Evolutionary conservation across 2,113 vertebrate genomes (phyloP).

Genomic region (Sinosuthora webbiana): DNA sequence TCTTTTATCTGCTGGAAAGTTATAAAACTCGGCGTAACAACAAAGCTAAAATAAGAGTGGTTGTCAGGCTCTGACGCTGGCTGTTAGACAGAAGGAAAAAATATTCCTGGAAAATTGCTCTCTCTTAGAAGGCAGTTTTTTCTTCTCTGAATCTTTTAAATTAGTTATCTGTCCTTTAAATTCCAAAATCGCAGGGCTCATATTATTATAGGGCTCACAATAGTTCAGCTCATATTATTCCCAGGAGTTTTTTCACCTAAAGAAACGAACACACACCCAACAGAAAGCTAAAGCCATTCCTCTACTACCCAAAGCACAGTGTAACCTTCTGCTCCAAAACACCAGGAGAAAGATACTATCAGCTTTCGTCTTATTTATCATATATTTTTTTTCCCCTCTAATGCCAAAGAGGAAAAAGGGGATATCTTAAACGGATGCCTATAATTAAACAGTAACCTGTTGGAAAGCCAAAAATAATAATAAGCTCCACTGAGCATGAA

Average conservation of each 20-base stretch:
- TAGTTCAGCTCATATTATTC: not conserved
- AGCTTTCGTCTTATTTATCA: not conserved
- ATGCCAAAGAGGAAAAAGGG: constrained; percentile 46
- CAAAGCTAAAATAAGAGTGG: constrained; percentile 60
- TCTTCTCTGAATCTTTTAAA: not conserved
- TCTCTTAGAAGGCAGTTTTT: constrained; percentile 22
- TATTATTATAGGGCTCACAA: no score
- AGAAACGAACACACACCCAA: not conserved
- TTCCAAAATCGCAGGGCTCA: not conserved
- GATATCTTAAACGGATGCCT: constrained; percentile 58
- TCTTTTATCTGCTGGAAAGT: constrained; percentile 65
- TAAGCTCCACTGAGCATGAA: constrained; percentile 59
- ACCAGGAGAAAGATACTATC: not conserved
- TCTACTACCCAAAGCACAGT: not conserved
- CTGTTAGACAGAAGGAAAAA: constrained; percentile 40
- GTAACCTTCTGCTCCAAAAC: constrained; percentile 13
- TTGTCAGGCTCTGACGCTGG: constrained; percentile 47
- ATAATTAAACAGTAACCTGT: constrained; percentile 62
- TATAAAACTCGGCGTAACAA: constrained; percentile 46
- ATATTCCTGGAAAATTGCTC: constrained; percentile 6
- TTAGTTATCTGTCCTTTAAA: not conserved
- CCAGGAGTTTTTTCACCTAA: constrained; percentile 18
- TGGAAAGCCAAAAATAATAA: constrained; percentile 63
- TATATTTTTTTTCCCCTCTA: not conserved
- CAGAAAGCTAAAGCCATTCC: not conserved